A percentile compares a stretch with the other conserved stretches of the same genome.
phyloP scores from a whole-genome alignment of 1,140 invertebrate genomes.

The Schmidtea mediterranea region DNA sequence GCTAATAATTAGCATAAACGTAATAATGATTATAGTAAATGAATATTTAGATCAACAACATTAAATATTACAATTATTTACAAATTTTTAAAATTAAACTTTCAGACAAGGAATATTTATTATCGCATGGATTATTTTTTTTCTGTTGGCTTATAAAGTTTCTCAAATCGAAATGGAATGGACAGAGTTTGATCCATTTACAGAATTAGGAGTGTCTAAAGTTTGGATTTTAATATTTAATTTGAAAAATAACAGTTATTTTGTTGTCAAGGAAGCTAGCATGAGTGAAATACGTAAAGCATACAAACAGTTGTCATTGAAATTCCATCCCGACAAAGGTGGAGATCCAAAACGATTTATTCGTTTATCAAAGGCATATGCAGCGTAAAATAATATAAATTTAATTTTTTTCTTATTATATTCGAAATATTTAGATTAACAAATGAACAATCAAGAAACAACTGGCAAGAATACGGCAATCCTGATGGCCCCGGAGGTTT shows the following conservation, averaged over 20 bases:
- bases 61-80: no score
- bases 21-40: no score
- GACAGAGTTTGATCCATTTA: background rate
- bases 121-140: constrained; percentile 57
- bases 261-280: background rate
- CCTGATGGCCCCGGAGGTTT: constrained; percentile 73
- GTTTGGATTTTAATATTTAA: no score
- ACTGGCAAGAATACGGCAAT: constrained; percentile 97
- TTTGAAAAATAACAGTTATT: no score
- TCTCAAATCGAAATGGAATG: background rate
- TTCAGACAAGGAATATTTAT: constrained; percentile 42
- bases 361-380: constrained; percentile 77
- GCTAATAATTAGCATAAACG: no score
- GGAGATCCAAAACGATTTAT: constrained; percentile 90
- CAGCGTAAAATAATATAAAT: constrained; percentile 22
- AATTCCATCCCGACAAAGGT: constrained; percentile 63
- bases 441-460: constrained; percentile 75
- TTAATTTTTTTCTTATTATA: constrained; percentile 4
- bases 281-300: constrained; percentile 1
- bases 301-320: constrained; percentile 1
- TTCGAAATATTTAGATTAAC: constrained; percentile 39
- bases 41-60: no score
- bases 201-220: no score
- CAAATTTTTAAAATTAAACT: constrained; percentile 4
- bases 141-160: constrained; percentile 44